Percentiles rank a stretch among this genome's conserved stretches.
These are phyloP conservation scores for Lycia hirtaria DNA, from an alignment of 2,888 invertebrate genomes.

Conservation along the genomic window DNA sequence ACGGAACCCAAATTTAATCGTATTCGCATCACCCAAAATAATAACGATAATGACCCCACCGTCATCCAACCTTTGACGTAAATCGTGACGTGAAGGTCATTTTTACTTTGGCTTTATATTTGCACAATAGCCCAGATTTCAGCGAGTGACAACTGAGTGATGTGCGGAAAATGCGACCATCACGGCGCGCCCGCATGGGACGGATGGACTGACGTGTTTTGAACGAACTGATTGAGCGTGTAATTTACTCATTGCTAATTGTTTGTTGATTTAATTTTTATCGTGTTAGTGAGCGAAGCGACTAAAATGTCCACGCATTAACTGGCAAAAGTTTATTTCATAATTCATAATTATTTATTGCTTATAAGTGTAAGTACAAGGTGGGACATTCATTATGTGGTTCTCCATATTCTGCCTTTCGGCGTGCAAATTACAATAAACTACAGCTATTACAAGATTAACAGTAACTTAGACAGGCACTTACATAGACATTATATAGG, in stretches of 20 bases:
- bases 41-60: constrained; percentile 20
- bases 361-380: too few species aligned
- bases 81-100: constrained; percentile 24
- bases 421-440: too few species aligned
- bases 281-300: too few species aligned
- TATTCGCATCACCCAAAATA: constrained; percentile 6
- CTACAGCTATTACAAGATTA: too few species aligned
- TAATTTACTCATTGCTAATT: constrained; percentile 19
- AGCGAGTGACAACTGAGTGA: constrained; percentile 45
- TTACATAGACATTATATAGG: too few species aligned
- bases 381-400: too few species aligned
- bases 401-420: too few species aligned
- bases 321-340: too few species aligned
- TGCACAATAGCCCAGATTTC: constrained; percentile 38
- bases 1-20: neutral
- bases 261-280: neutral
- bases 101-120: constrained; percentile 25
- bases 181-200: constrained; percentile 29
- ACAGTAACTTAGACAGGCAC: too few species aligned
- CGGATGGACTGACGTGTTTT: constrained; percentile 15
- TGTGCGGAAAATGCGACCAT: constrained; percentile 42
- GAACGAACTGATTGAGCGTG: constrained; percentile 8
- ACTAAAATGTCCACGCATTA: too few species aligned
- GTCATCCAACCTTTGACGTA: constrained; percentile 15
- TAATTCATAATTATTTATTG: too few species aligned